Conservation (phyloP, 2,113 vertebrate species). For the Gyps fulvus region DNA sequence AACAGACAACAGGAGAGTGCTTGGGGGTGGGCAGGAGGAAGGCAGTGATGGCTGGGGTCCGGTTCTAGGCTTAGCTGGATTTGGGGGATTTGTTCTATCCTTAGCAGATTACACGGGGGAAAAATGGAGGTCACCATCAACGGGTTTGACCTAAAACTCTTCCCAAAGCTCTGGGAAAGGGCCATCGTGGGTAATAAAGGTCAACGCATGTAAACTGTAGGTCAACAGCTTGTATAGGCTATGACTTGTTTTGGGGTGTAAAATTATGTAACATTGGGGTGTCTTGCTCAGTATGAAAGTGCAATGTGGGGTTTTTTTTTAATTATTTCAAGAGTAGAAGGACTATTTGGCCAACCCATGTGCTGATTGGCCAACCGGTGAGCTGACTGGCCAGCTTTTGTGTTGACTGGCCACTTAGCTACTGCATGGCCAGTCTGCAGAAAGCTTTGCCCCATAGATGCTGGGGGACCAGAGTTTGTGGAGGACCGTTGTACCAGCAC, state of each 20-base stretch:
- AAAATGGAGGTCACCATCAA: not conserved
- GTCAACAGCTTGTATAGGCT: not conserved
- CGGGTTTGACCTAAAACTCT: not conserved
- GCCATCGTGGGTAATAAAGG: not conserved
- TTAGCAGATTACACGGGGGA: not conserved
- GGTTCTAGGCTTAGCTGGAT: not conserved
- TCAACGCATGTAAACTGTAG: not conserved
- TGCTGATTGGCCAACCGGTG: not conserved
- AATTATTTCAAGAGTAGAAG: not conserved
- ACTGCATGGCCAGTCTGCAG: not conserved
- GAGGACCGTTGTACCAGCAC: not conserved
- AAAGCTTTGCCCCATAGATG: not conserved
- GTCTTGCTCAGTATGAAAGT: not conserved
- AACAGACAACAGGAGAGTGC: not conserved
- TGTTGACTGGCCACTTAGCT: not conserved
- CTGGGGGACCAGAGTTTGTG: not conserved
- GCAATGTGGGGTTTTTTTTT: not conserved
- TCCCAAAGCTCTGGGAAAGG: not conserved
- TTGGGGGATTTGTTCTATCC: not conserved
- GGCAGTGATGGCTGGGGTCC: rapidly evolving
- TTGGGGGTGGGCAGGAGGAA: not conserved
- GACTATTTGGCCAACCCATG: not conserved
- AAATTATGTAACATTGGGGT: not conserved
- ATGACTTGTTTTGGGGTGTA: not conserved
- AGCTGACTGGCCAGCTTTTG: not conserved